Conservation (phyloP, 2,888 invertebrate species). For the Rotaria socialis region DNA sequence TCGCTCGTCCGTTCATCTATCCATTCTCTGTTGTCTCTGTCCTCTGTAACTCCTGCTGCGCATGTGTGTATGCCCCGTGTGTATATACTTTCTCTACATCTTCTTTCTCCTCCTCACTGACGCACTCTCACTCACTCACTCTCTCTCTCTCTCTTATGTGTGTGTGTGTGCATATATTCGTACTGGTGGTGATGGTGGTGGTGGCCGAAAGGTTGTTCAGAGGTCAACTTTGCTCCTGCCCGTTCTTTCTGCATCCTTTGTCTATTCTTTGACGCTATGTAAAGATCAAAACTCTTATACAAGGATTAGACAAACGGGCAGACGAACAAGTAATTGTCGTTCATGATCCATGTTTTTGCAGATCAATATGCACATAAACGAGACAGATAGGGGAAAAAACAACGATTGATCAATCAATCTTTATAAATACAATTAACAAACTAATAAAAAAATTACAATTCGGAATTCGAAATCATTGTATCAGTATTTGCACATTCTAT, state of each 20-base stretch:
- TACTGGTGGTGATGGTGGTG: neutral
- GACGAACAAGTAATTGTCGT: neutral
- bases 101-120: neutral
- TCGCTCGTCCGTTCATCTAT: neutral
- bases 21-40: neutral
- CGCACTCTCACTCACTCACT: too few relatives aligned
- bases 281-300: neutral
- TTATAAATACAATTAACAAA: neutral
- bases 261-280: conserved; percentile 12
- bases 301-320: neutral
- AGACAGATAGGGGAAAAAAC: neutral
- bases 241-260: neutral
- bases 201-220: neutral
- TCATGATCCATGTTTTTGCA: neutral
- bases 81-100: neutral
- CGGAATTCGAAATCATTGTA: neutral
- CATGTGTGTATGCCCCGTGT: neutral
- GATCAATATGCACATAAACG: neutral
- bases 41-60: neutral
- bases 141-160: neutral
- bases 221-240: neutral
- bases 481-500: neutral
- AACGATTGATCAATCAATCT: neutral
- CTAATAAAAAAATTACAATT: neutral
- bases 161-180: neutral